Conservation (phyloP, 2,113 vertebrate species). For the Equus przewalskii region DNA sequence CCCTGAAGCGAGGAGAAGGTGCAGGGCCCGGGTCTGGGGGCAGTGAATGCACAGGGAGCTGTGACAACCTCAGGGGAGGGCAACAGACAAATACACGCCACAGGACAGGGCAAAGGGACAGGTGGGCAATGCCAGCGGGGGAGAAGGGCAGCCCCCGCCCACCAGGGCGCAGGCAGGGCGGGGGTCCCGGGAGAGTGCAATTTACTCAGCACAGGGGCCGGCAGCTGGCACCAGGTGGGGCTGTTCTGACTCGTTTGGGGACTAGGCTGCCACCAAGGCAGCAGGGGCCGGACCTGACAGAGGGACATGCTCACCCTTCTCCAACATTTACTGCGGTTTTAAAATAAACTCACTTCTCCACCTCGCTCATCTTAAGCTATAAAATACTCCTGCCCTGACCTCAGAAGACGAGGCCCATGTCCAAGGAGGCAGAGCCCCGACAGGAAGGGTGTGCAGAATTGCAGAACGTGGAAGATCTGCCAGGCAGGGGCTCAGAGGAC, state of each 20-base stretch:
- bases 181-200: rapidly evolving
- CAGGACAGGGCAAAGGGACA: not conserved
- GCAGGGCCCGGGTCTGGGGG: not conserved
- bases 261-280: not conserved
- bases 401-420: not conserved
- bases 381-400: not conserved
- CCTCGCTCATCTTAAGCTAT: not conserved
- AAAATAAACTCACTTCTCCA: no score
- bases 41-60: rapidly evolving
- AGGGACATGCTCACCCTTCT: no score
- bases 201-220: not conserved
- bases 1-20: not conserved
- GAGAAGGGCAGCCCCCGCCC: not conserved
- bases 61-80: not conserved
- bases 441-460: not conserved
- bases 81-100: not conserved
- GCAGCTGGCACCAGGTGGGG: not conserved
- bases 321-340: not conserved
- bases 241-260: not conserved
- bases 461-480: not conserved
- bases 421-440: not conserved
- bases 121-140: not conserved
- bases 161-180: not conserved
- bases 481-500: not conserved
- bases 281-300: not conserved